Base-by-base conservation (phyloP, 2,888 invertebrate species). In the Agrenia bidenticulata region DNA sequence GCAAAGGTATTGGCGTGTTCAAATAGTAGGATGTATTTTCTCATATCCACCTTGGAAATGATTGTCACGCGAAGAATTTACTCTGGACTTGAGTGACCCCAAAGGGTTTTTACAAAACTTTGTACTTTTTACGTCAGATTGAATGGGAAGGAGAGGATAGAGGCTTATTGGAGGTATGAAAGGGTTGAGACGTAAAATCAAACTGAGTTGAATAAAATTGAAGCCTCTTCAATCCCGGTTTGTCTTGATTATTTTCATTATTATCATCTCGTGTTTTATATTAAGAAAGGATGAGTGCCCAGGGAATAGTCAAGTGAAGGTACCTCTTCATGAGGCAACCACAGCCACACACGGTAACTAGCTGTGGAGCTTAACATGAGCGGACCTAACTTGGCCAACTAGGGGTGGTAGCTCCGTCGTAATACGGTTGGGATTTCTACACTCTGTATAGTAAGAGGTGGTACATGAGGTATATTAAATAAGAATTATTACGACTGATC, bases 181-280 rank as follows among this genome's bases (percentile, higher is more conserved):
- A 45, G 45, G 45, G 45, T 45, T 45, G 45, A 45, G 15, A 9
- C 15, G n/a, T 19, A 15, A 45, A 45, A 19, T 45, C 45, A 15
- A 45, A 45, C 45, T 45, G 45, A 45, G 9, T 17, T 45, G 45
- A 32, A 32, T 32, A 32, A 32, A 32, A 45, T 45, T 17, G 45
- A n/a, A 45, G 45, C 45, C 45, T 45, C 45, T 45, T 45, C n/a
- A 45, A 5, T 45, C 45, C 45, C 45, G 45, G 45, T 45, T 45
- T 45, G 45, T 45, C 45, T 45, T 45, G 7, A 45, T 45, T 45
- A 45, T 45, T 45, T 19, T 15, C 45, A 19, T 45, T 45, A 45
- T 45, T 45, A 45, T 45, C 17, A 15, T 17, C 17, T 45, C 19
- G 15, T 5, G 5, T 17, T 45, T 15, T 17, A 45, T 15, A 45